Conservation (phyloP, 2,888 invertebrate species). For the Cryptus armator region DNA sequence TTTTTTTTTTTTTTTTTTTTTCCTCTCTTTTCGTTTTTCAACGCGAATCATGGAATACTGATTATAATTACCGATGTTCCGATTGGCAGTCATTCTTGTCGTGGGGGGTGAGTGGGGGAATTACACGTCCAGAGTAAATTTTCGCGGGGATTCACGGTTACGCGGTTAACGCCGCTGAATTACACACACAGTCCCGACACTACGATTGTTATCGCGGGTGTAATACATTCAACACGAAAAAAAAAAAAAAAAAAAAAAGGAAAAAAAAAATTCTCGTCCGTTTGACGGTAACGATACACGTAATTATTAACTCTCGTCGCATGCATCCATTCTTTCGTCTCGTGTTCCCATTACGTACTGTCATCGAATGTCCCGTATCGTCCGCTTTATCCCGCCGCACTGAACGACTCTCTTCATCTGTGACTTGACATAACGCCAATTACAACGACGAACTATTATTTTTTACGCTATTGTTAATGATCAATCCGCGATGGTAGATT, state of each 20-base stretch:
- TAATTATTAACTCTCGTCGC: constrained; percentile 35
- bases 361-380: constrained; percentile 1
- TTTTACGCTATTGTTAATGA: constrained; percentile 34
- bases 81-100: constrained; percentile 63
- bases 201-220: background rate
- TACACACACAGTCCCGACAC: background rate
- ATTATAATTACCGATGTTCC: constrained; percentile 59
- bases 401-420: constrained; percentile 5
- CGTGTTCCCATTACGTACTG: constrained; percentile 28
- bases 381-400: background rate
- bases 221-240: background rate
- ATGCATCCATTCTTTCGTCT: constrained; percentile 21
- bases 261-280: constrained; percentile 11
- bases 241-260: background rate
- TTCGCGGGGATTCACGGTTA: background rate
- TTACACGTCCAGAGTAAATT: constrained; percentile 32
- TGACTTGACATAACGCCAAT: constrained; percentile 28
- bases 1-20: constrained; percentile 3
- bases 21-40: constrained; percentile 7
- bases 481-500: constrained; percentile 4
- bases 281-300: background rate
- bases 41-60: constrained; percentile 62
- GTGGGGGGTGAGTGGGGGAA: background rate
- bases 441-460: constrained; percentile 38
- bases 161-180: background rate